Evolutionary conservation across 2,113 vertebrate species (phyloP).

Genomic region (Theropithecus gelada): DNA sequence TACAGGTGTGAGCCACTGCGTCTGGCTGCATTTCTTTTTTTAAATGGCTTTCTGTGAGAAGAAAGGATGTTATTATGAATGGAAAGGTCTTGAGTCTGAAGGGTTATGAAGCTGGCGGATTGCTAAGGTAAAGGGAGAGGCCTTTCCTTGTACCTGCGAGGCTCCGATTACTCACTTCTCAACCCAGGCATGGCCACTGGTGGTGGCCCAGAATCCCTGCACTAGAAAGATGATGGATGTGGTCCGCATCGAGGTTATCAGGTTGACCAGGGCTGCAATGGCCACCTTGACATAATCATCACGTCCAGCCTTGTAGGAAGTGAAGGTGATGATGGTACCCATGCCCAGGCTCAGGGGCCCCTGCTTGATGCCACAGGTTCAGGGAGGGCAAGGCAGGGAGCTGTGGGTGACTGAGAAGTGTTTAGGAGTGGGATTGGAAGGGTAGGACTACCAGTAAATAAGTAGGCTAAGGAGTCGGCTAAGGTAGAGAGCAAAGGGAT

Average conservation of each 20-base stretch:
- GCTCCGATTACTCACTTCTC: background rate
- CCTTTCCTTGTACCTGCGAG: too few species aligned
- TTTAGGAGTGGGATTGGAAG: background rate
- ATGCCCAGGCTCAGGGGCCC: slow-evolving; percentile 90
- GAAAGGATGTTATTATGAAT: background rate
- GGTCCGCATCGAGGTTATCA: slow-evolving; percentile 88
- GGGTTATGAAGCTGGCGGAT: background rate
- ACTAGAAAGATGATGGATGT: slow-evolving; percentile 88
- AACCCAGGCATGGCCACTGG: background rate
- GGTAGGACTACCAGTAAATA: background rate
- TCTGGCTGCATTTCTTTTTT: too few species aligned
- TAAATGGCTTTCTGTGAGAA: background rate
- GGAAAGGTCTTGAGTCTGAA: background rate
- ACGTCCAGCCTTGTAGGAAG: slow-evolving; percentile 86
- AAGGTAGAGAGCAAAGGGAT: background rate
- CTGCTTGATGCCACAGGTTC: slow-evolving; percentile 91
- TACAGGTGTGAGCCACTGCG: too few species aligned
- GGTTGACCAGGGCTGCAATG: slow-evolving; percentile 86
- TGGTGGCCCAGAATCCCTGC: slow-evolving; percentile 75
- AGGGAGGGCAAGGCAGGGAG: slow-evolving; percentile 84
- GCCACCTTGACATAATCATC: slow-evolving; percentile 87
- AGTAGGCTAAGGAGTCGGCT: background rate
- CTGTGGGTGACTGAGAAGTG: slow-evolving; percentile 65
- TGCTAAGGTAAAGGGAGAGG: background rate
- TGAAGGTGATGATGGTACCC: slow-evolving; percentile 90